Conservation (phyloP, 2,888 invertebrate species). For the Drosophila stalkeri region DNA sequence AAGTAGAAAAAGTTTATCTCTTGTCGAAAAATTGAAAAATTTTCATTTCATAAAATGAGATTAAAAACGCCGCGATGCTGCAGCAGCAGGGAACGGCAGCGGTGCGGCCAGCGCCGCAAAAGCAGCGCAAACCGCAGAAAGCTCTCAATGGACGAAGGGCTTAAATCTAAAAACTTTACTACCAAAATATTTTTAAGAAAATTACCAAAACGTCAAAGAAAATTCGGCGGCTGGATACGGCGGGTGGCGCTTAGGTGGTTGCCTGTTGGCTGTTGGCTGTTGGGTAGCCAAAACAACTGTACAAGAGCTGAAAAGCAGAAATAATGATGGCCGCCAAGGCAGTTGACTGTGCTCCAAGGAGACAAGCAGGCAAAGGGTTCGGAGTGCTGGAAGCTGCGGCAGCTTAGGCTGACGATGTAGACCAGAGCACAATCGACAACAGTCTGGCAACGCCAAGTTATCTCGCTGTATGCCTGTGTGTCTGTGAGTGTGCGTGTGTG, state of each 20-base stretch:
- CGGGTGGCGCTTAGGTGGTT: background rate
- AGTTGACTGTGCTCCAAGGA: slow-evolving; percentile 20
- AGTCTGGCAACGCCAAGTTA: slow-evolving; percentile 69
- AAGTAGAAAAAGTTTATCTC: slow-evolving; percentile 81
- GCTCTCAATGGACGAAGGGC: slow-evolving; percentile 69
- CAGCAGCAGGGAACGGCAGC: background rate
- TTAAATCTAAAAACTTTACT: slow-evolving; percentile 76
- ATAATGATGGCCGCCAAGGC: slow-evolving; percentile 74
- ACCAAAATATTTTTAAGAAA: slow-evolving; percentile 77
- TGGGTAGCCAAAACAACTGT: slow-evolving; percentile 36
- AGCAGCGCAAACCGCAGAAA: slow-evolving; percentile 66
- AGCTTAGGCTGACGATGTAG: slow-evolving; percentile 49
- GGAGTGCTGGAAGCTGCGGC: slow-evolving; percentile 36
- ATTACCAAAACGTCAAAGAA: slow-evolving; percentile 68
- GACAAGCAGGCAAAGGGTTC: slow-evolving; percentile 45
- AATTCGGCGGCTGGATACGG: slow-evolving; percentile 19
- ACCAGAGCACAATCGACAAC: slow-evolving; percentile 40
- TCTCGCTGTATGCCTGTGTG: slow-evolving; percentile 28
- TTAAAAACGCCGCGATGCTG: slow-evolving; percentile 59
- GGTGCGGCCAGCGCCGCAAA: slow-evolving; percentile 29
- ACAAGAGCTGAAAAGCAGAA: slow-evolving; percentile 60
- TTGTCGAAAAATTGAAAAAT: slow-evolving; percentile 79
- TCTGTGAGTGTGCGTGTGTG: slow-evolving; percentile 33
- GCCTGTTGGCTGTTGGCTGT: slow-evolving; percentile 9
- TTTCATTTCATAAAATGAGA: slow-evolving; percentile 81